phyloP scores from a whole-genome alignment of 2,113 vertebrate genomes.

The Gadus macrocephalus region DNA sequence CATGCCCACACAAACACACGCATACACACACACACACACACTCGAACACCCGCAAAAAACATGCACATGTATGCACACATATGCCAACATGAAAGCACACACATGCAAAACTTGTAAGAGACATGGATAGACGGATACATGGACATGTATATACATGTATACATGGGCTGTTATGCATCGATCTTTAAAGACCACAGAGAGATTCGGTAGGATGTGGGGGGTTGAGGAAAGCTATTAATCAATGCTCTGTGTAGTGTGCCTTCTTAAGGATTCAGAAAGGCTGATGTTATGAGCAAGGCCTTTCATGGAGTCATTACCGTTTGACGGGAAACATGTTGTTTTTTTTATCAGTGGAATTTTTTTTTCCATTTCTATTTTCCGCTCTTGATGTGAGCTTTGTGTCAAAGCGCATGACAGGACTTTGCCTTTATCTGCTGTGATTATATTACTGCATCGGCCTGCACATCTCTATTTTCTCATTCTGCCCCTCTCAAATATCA shows the following conservation, averaged over 20 bases:
- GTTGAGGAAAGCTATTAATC: conserved; percentile 55
- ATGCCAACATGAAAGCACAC: conserved; percentile 12
- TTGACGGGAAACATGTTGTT: conserved; percentile 71
- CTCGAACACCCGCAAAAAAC: conserved; percentile 16
- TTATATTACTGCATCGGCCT: conserved; percentile 46
- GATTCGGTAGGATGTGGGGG: conserved; percentile 19
- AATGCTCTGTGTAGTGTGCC: conserved; percentile 49
- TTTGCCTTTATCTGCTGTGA: conserved; percentile 73
- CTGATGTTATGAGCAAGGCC: conserved; percentile 60
- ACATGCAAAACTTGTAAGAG: conserved; percentile 13
- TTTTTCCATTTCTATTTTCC: conserved; percentile 59
- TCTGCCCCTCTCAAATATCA: conserved; percentile 11
- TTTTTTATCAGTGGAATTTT: conserved; percentile 66
- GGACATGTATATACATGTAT: conserved; percentile 29
- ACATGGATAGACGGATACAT: conserved; percentile 14
- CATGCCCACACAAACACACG: not conserved
- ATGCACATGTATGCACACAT: not conserved
- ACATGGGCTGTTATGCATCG: conserved; percentile 16
- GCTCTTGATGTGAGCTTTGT: conserved; percentile 65
- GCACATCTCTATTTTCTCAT: conserved; percentile 30
- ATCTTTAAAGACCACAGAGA: too few relatives aligned
- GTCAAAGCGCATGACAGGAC: conserved; percentile 67
- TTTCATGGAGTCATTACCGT: conserved; percentile 74
- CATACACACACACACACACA: conserved; percentile 25
- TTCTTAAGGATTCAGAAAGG: conserved; percentile 65